Conservation (phyloP, 2,888 invertebrate genomes). For the Cloeon dipterum region DNA sequence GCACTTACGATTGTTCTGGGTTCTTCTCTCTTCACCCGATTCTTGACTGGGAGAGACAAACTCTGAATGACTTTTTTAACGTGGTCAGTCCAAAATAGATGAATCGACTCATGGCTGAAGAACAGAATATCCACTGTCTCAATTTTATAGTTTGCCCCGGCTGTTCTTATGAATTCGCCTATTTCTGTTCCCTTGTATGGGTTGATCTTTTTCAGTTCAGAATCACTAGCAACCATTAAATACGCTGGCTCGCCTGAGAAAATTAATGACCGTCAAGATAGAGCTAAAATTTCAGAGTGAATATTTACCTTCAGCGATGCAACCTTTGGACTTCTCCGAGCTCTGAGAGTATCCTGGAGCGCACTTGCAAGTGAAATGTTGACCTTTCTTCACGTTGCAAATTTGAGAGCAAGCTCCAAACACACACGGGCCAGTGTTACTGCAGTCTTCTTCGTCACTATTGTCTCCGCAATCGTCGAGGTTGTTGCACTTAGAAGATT, state of each 20-base stretch:
- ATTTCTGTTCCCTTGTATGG: slow-evolving; percentile 30
- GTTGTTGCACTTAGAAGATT: slow-evolving; percentile 14
- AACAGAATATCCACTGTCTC: slow-evolving; percentile 26
- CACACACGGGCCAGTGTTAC: slow-evolving; percentile 21
- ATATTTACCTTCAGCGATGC: slow-evolving; percentile 13
- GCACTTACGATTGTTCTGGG: neutral
- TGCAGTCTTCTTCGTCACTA: slow-evolving; percentile 20
- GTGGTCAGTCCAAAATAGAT: slow-evolving; percentile 23
- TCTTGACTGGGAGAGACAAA: slow-evolving; percentile 9
- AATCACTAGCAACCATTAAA: slow-evolving; percentile 38
- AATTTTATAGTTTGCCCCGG: slow-evolving; percentile 22
- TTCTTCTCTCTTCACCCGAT: slow-evolving; percentile 3
- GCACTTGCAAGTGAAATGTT: slow-evolving; percentile 32
- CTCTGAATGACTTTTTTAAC: slow-evolving; percentile 21
- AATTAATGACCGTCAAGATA: slow-evolving; percentile 14
- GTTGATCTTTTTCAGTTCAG: slow-evolving; percentile 33
- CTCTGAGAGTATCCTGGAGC: slow-evolving; percentile 29
- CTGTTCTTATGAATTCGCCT: slow-evolving; percentile 14
- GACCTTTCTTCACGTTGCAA: slow-evolving; percentile 37
- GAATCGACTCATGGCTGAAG: slow-evolving; percentile 14
- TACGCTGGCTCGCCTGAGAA: slow-evolving; percentile 30
- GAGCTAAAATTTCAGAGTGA: neutral
- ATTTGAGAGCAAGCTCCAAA: slow-evolving; percentile 60
- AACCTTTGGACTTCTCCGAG: slow-evolving; percentile 12
- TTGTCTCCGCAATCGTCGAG: slow-evolving; percentile 16